Evolutionary conservation across 2,888 invertebrate species (phyloP).

Genomic region (Heliconius cydno): DNA sequence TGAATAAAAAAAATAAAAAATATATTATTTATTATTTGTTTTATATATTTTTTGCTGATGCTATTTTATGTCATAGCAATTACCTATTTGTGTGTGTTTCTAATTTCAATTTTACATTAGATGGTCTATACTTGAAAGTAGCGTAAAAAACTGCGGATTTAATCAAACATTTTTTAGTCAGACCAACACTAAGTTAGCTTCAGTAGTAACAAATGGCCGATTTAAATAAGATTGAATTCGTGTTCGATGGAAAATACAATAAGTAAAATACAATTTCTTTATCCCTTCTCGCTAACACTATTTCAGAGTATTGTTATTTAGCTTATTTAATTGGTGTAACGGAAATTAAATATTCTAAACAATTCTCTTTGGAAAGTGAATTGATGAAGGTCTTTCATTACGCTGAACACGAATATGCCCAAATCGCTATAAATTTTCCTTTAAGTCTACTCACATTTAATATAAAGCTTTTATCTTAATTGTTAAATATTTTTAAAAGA

Average conservation of each 20-base stretch:
- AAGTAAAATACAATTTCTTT: background rate
- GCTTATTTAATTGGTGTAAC: constrained; percentile 19
- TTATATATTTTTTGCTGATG: background rate
- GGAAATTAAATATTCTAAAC: constrained; percentile 22
- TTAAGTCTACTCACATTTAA: constrained; percentile 1
- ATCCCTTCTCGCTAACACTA: background rate
- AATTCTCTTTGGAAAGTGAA: constrained; percentile 23
- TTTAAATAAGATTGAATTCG: background rate
- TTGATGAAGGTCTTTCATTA: constrained; percentile 28
- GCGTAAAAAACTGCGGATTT: background rate
- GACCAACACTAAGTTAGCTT: background rate
- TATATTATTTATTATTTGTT: background rate
- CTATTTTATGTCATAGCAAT: too few species aligned
- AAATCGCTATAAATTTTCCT: constrained; percentile 27
- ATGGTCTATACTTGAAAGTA: background rate
- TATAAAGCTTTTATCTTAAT: background rate
- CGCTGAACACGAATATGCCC: constrained; percentile 25
- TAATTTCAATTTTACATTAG: too few species aligned
- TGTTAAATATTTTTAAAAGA: background rate
- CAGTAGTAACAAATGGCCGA: background rate
- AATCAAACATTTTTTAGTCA: constrained; percentile 4
- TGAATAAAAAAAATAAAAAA: too few species aligned
- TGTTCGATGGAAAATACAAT: background rate
- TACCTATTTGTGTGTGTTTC: too few species aligned
- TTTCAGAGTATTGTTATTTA: background rate